Evolutionary conservation across 1,140 invertebrate genomes (phyloP).

Genomic region (Venustaconcha ellipsiformis): DNA sequence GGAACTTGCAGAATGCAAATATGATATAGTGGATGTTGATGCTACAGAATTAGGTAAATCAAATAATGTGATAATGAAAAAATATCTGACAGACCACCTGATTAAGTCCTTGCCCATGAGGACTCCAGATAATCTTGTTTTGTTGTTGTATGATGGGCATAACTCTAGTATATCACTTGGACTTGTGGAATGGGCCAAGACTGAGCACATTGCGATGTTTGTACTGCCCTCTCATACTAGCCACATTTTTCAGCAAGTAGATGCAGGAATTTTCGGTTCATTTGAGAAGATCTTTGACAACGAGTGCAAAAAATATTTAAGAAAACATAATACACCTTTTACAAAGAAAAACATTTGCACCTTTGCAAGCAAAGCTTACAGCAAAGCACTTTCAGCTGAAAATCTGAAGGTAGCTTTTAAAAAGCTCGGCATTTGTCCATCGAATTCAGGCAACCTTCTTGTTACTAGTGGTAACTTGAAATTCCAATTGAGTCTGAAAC

Average conservation of each 20-base stretch:
- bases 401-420: slow-evolving; percentile 28
- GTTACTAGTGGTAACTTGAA: too few relatives aligned
- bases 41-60: too few relatives aligned
- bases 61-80: too few relatives aligned
- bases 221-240: slow-evolving; percentile 41
- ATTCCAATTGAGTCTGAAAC: too few relatives aligned
- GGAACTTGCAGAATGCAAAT: too few relatives aligned
- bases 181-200: slow-evolving; percentile 32
- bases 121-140: too few relatives aligned
- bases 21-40: too few relatives aligned
- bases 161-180: slow-evolving; percentile 30
- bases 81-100: too few relatives aligned
- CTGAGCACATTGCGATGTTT: slow-evolving; percentile 42
- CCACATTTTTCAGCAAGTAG: slow-evolving; percentile 15
- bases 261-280: slow-evolving; percentile 34
- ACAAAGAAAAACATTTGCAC: slow-evolving; percentile 25
- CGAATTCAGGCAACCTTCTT: background rate
- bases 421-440: slow-evolving; percentile 34
- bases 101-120: too few relatives aligned
- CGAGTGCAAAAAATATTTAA: slow-evolving; percentile 20
- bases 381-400: slow-evolving; percentile 29
- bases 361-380: slow-evolving; percentile 19
- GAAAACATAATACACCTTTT: slow-evolving; percentile 11
- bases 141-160: slow-evolving; percentile 45
- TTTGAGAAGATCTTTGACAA: slow-evolving; percentile 35